These are phyloP conservation scores for Heliconius nattereri DNA, from an alignment of 1,140 invertebrate species.

Conservation along the genomic window DNA sequence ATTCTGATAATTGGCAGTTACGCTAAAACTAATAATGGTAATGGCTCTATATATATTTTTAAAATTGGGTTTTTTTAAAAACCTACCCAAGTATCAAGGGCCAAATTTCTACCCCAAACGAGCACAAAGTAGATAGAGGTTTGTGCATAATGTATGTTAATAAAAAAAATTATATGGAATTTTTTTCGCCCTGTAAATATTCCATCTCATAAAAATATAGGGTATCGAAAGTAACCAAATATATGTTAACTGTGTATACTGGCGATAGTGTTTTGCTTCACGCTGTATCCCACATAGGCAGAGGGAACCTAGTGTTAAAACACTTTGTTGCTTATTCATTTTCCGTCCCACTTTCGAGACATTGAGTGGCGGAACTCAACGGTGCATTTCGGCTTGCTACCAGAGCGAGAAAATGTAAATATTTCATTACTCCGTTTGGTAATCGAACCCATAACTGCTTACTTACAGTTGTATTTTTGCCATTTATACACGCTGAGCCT, in stretches of 20 bases:
- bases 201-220: constrained; percentile 33
- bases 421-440: too few species aligned
- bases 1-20: too few species aligned
- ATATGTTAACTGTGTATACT: background rate
- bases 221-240: constrained; percentile 9
- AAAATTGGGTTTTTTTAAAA: constrained; percentile 57
- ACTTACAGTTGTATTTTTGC: too few species aligned
- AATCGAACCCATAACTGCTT: too few species aligned
- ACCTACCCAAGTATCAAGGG: constrained; percentile 52
- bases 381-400: too few species aligned
- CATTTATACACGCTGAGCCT: too few species aligned
- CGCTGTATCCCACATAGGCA: background rate
- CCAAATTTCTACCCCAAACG: constrained; percentile 58
- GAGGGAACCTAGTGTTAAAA: too few species aligned
- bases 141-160: constrained; percentile 47
- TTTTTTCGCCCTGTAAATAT: constrained; percentile 46
- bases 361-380: too few species aligned
- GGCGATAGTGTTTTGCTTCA: background rate
- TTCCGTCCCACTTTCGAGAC: too few species aligned
- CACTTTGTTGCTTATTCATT: too few species aligned
- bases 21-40: too few species aligned
- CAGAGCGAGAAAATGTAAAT: too few species aligned
- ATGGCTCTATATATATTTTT: background rate
- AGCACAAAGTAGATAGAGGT: constrained; percentile 65
- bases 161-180: background rate